Percentiles rank a stretch among this genome's conserved stretches.
Evolutionary conservation across 1,140 invertebrate genomes (phyloP).

Genomic region (Calliopsis andreniformis): DNA sequence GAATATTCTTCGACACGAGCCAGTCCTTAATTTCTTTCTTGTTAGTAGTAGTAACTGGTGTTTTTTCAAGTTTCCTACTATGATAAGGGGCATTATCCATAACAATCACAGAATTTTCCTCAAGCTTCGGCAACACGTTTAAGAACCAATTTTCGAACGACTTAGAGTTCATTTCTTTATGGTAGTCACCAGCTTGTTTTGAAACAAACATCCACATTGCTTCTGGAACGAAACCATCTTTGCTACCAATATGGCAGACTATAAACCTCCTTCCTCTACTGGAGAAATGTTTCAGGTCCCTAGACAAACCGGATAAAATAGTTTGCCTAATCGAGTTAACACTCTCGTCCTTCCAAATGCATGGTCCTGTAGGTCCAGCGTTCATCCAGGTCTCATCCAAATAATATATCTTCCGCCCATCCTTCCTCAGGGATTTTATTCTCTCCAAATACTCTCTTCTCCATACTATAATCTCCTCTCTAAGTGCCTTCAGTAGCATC

Average conservation of each 20-base stretch:
- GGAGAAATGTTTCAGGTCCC: not conserved
- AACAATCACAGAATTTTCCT: not conserved
- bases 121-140: not conserved
- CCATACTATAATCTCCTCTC: not conserved
- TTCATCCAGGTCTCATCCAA: no score
- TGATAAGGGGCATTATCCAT: conserved; percentile 27
- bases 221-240: not conserved
- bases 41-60: not conserved
- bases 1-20: conserved; percentile 17
- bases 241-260: not conserved
- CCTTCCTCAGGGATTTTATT: not conserved
- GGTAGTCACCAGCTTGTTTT: not conserved
- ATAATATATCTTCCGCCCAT: not conserved
- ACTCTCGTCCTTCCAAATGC: not conserved
- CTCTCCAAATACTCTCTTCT: not conserved
- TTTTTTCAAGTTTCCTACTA: not conserved
- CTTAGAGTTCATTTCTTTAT: not conserved
- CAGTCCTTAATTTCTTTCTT: conserved; percentile 10
- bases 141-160: conserved; percentile 6
- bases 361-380: no score
- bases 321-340: not conserved
- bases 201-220: not conserved
- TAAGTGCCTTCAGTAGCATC: no score
- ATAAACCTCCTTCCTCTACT: not conserved
- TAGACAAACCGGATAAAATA: not conserved